Evolutionary conservation across 1,140 invertebrate species (phyloP).

Genomic region (Aphis craccivora): DNA sequence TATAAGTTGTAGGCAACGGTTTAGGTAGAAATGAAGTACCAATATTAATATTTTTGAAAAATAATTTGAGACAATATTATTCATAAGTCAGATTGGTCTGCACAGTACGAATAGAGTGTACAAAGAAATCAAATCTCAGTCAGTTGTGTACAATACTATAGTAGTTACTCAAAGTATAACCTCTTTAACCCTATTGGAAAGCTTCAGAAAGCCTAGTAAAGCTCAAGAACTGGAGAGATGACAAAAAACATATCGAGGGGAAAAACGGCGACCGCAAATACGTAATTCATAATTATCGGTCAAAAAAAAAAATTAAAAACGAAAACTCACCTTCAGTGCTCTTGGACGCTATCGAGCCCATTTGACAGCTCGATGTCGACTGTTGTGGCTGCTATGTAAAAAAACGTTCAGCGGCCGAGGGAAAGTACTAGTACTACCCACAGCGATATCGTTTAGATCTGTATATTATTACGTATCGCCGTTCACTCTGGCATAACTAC

Average conservation of each 20-base stretch:
- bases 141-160: neutral
- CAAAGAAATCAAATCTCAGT: neutral
- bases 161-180: neutral
- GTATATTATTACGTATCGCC: neutral
- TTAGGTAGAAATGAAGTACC: neutral
- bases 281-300: neutral
- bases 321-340: constrained; percentile 29
- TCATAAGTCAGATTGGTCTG: neutral
- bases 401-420: neutral
- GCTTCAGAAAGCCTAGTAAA: neutral
- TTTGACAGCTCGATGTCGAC: constrained; percentile 13
- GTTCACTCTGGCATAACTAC: neutral
- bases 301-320: neutral
- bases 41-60: neutral
- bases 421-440: neutral
- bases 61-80: neutral
- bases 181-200: neutral
- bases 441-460: neutral
- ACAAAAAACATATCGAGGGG: neutral
- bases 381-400: neutral
- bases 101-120: neutral
- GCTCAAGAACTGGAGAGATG: neutral
- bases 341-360: constrained; percentile 52
- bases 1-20: neutral
- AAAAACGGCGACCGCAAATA: neutral